Base-by-base conservation (phyloP, 2,113 vertebrate genomes). In the Ginglymostoma cirratum region DNA sequence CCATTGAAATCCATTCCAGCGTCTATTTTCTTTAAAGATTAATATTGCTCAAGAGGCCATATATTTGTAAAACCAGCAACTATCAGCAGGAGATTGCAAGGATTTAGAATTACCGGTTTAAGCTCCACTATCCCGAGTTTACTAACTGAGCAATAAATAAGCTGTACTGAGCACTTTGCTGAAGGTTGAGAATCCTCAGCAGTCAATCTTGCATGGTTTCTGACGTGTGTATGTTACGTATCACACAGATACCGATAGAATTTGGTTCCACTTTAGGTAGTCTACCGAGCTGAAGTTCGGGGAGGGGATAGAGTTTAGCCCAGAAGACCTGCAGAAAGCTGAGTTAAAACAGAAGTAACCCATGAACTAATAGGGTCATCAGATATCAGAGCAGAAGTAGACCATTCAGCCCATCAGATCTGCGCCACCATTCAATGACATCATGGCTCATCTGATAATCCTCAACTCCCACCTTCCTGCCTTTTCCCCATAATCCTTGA, bases 61-160 rank as follows among this genome's bases (percentile, higher is more conserved):
- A 38, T n/a, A 65, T 61, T 92, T 92, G 52, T 61, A 65, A 67
- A 66, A 38, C 61, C 17, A 93, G 61, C 89, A 93, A 65, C 89
- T 23, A 66, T 38, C 89, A 67, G 34, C 45, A 52, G 12, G 70
- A 30, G 45, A 76, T 52, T 69, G 72, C 14, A 12, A 48, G 42
- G 42, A 72, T 95, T 45, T 52, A 95, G 34, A 95, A 48, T 72
- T 52, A 19, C 14, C 52, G 24, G 42, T 52, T 72, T 76, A 34
- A 95, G 69, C 42, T 72, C 27, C 30, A 72, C 45, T 95, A 95
- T 95, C 72, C 45, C 48, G 27, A 69, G 94, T 7, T 72, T 52
- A 72, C 42, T 24, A 72, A 95, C 24, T 23, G 92, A 48, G 67
- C 93, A 95, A 95, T 95, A 95, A 95, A 72, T 27, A 48, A 52